Conservation (phyloP, 2,888 invertebrate genomes). For the Hyposoter dolosus region DNA sequence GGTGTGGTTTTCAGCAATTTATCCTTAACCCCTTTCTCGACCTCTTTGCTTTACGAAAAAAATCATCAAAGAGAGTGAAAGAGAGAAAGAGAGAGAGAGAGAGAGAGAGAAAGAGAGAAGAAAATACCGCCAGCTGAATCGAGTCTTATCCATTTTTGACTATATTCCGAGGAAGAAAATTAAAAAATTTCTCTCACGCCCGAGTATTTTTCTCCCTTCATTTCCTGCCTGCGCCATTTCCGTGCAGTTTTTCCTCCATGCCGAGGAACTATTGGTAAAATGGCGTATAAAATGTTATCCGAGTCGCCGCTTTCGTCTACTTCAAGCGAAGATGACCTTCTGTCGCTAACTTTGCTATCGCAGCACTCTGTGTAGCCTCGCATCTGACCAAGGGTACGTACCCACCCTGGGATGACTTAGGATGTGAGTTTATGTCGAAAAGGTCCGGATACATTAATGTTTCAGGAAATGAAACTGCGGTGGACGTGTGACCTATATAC, state of each 20-base stretch:
- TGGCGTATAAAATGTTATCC: background rate
- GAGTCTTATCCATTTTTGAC: conserved; percentile 46
- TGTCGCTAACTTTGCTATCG: conserved; percentile 7
- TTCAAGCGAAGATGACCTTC: conserved; percentile 21
- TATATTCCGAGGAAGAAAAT: conserved; percentile 39
- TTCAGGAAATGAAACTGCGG: conserved; percentile 62
- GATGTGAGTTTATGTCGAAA: conserved; percentile 55
- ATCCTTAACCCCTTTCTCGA: conserved; percentile 38
- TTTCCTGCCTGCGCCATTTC: conserved; percentile 24
- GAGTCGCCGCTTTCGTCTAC: background rate
- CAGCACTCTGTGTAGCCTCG: background rate
- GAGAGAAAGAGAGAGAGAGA: background rate
- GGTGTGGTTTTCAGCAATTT: conserved; percentile 48
- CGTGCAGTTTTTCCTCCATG: conserved; percentile 23
- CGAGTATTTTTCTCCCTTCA: conserved; percentile 32
- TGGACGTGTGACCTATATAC: conserved; percentile 13
- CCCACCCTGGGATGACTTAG: conserved; percentile 40
- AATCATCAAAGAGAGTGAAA: background rate
- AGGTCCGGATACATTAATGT: conserved; percentile 61
- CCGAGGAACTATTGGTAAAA: conserved; percentile 14
- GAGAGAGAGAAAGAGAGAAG: background rate
- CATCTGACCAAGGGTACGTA: background rate
- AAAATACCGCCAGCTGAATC: conserved; percentile 9
- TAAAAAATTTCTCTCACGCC: conserved; percentile 52
- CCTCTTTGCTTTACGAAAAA: conserved; percentile 36